phyloP scores from a whole-genome alignment of 1,140 invertebrate genomes.

The Eumaeus atala region DNA sequence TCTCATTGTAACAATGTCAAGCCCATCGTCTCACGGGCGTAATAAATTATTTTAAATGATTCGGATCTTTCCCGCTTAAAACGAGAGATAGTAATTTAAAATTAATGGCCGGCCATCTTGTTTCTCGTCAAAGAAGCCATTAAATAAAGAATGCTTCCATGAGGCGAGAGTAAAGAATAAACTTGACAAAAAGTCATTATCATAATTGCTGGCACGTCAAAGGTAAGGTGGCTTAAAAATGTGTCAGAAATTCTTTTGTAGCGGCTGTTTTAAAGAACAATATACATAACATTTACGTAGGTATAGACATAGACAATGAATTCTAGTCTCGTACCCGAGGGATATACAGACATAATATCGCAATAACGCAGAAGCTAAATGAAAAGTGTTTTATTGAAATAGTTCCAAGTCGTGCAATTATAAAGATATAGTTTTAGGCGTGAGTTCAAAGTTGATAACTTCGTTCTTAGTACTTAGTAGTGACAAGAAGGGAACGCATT shows the following conservation, averaged over 20 bases:
- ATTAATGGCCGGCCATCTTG: conserved; percentile 54
- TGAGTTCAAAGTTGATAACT: no score
- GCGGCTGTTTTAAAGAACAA: background rate
- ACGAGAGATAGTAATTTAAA: conserved; percentile 50
- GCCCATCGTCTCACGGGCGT: conserved; percentile 34
- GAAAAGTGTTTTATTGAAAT: no score
- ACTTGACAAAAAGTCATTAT: conserved; percentile 11
- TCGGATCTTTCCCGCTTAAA: conserved; percentile 44
- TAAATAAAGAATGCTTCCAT: conserved; percentile 36
- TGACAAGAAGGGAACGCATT: no score
- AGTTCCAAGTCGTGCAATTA: no score
- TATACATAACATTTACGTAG: background rate
- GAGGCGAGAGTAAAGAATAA: conserved; percentile 1
- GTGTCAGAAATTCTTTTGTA: no score
- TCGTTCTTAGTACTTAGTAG: no score
- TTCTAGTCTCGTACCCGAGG: no score
- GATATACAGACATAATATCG: no score
- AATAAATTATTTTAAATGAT: conserved; percentile 56
- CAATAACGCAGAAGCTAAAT: no score
- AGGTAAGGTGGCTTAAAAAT: background rate
- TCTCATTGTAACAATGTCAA: conserved; percentile 14
- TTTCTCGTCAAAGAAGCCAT: conserved; percentile 49
- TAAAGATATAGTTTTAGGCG: no score
- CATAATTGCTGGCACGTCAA: conserved; percentile 3
- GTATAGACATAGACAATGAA: no score